These are phyloP conservation scores for Salvelinus alpinus DNA, from an alignment of 2,113 vertebrate genomes.

Conservation along the genomic window DNA sequence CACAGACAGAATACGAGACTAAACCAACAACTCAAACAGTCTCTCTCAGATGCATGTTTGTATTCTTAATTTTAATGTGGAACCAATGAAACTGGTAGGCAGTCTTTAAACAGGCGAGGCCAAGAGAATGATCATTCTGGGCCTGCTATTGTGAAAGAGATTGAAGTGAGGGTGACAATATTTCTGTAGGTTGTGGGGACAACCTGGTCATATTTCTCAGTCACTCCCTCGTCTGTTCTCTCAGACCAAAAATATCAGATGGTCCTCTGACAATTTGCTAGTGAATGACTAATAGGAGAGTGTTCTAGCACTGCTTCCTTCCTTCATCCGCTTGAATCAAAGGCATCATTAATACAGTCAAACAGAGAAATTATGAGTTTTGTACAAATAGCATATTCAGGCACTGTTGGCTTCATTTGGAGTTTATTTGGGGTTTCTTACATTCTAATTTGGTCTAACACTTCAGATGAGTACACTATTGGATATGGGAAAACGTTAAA, in stretches of 20 bases:
- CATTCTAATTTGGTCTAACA: not conserved
- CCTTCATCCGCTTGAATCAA: conserved; percentile 28
- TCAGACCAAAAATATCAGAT: conserved; percentile 14
- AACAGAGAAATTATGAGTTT: conserved; percentile 21
- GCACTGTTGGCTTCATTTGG: conserved; percentile 15
- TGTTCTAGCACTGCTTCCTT: conserved; percentile 5
- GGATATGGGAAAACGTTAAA: not conserved
- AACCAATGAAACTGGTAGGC: not conserved
- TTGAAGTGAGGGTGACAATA: not conserved
- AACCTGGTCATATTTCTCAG: not conserved
- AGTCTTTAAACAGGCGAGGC: not conserved
- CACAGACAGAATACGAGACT: not conserved
- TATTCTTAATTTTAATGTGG: not conserved
- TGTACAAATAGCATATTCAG: conserved; percentile 20
- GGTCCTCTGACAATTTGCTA: conserved; percentile 7
- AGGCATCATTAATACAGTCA: conserved; percentile 26
- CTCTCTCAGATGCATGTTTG: not conserved
- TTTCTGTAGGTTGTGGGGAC: not conserved
- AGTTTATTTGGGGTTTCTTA: not conserved
- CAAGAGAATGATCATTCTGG: not conserved
- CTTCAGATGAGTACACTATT: not conserved
- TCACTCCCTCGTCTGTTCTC: conserved; percentile 9
- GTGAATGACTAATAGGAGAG: conserved; percentile 16
- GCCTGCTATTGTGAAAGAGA: not conserved
- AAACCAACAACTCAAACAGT: not conserved